phyloP scores from a whole-genome alignment of 2,888 invertebrate species.

The Caenorhabditis becei region DNA sequence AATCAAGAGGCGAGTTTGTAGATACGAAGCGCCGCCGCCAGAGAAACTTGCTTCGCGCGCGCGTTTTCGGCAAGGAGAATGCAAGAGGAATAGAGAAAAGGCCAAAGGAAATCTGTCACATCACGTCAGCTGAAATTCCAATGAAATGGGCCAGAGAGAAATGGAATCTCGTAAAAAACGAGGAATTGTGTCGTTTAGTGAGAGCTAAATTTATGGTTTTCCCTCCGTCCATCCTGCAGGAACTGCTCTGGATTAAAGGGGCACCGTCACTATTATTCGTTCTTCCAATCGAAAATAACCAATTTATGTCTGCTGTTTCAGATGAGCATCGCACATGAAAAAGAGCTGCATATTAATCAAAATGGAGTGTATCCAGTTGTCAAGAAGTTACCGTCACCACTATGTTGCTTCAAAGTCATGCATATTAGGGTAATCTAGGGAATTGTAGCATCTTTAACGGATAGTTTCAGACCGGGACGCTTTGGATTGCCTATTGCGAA shows the following conservation, averaged over 20 bases:
- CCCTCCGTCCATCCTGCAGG: not conserved
- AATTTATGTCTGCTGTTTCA: no score
- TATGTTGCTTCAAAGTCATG: conserved; percentile 72
- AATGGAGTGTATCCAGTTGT: conserved; percentile 66
- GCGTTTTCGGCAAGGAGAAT: not conserved
- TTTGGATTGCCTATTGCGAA: conserved; percentile 73
- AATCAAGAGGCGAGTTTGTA: not conserved
- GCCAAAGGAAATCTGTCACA: not conserved
- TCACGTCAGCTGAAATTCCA: not conserved
- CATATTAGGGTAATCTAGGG: conserved; percentile 61
- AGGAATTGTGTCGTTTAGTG: conserved; percentile 11
- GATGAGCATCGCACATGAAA: conserved; percentile 64
- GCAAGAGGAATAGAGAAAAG: not conserved
- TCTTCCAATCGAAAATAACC: not conserved
- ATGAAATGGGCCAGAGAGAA: not conserved
- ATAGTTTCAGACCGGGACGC: conserved; percentile 69
- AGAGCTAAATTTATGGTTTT: conserved; percentile 17
- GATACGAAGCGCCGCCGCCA: not conserved
- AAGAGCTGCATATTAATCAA: conserved; percentile 49
- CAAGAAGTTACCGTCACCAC: conserved; percentile 64
- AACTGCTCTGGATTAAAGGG: not conserved
- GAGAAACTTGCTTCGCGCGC: not conserved
- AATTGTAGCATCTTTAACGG: no score
- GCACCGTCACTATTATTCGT: not conserved
- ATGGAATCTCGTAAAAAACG: conserved; percentile 8